Conservation (phyloP, 1,140 invertebrate genomes). For the Hyles vespertilio region DNA sequence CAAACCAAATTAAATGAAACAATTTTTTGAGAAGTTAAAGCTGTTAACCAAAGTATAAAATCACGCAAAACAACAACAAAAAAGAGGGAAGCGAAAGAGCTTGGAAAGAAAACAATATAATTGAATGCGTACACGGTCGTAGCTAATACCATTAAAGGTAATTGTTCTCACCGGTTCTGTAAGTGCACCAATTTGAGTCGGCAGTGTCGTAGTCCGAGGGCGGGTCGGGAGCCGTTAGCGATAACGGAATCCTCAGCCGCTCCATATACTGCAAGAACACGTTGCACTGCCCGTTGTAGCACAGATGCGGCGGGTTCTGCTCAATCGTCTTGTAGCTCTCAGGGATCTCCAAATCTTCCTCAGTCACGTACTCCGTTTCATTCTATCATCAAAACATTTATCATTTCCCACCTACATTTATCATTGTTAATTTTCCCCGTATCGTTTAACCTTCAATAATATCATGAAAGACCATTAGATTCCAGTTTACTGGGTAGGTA, state of each 20-base stretch:
- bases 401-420: no score
- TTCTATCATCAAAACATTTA: no score
- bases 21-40: no score
- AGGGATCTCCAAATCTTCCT: slow-evolving; percentile 35
- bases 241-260: slow-evolving; percentile 74
- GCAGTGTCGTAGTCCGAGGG: slow-evolving; percentile 56
- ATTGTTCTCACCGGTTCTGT: slow-evolving; percentile 39
- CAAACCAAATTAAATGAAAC: no score
- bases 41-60: no score
- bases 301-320: slow-evolving; percentile 61
- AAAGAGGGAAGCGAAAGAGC: no score
- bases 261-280: slow-evolving; percentile 78
- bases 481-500: no score
- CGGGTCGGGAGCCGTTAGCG: slow-evolving; percentile 67
- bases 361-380: slow-evolving; percentile 12
- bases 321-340: slow-evolving; percentile 27
- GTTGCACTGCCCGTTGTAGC: slow-evolving; percentile 74
- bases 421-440: no score
- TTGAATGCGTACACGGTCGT: not conserved
- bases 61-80: no score
- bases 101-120: no score
- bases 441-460: no score
- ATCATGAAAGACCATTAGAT: no score
- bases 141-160: not conserved
- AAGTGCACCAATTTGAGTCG: slow-evolving; percentile 58